phyloP scores from a whole-genome alignment of 1,140 invertebrate genomes.

The Pseudomyrmex flavicornis region DNA sequence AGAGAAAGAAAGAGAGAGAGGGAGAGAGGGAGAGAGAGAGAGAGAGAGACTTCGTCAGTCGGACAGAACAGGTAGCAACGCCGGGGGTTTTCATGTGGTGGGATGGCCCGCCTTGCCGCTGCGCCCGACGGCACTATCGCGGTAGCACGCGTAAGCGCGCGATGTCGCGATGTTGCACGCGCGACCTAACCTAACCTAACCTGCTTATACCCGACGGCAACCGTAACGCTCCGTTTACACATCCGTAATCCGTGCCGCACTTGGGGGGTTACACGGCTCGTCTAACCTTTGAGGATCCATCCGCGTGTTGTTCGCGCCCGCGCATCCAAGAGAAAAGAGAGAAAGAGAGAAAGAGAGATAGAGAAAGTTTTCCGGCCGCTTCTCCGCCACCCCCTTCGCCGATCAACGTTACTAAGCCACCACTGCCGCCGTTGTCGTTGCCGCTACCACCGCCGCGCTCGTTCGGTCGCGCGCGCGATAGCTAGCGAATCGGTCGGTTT shows the following conservation, averaged over 20 bases:
- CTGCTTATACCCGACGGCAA: neutral
- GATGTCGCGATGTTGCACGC: conserved; percentile 43
- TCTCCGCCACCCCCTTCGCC: neutral
- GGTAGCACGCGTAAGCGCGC: conserved; percentile 72
- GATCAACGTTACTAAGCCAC: neutral
- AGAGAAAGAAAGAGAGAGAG: neutral
- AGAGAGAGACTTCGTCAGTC: conserved; percentile 16
- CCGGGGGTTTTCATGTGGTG: conserved; percentile 35
- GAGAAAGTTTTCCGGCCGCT: neutral
- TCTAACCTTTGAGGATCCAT: conserved; percentile 34
- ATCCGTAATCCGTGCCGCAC: neutral
- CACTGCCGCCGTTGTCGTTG: neutral
- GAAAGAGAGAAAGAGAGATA: neutral
- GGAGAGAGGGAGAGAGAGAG: neutral
- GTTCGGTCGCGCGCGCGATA: conserved; percentile 13
- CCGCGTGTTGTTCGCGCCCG: conserved; percentile 15
- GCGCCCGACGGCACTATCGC: conserved; percentile 76
- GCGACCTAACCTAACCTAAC: conserved; percentile 43
- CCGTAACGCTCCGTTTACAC: neutral
- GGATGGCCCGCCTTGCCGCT: conserved; percentile 65
- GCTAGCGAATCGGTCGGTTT: neutral
- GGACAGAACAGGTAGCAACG: conserved; percentile 24
- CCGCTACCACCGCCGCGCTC: conserved; percentile 14
- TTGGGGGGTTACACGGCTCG: too few species aligned
- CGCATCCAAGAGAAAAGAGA: neutral